Base-by-base conservation (phyloP, 2,113 vertebrate genomes). In the Dunckerocampus dactyliophorus region DNA sequence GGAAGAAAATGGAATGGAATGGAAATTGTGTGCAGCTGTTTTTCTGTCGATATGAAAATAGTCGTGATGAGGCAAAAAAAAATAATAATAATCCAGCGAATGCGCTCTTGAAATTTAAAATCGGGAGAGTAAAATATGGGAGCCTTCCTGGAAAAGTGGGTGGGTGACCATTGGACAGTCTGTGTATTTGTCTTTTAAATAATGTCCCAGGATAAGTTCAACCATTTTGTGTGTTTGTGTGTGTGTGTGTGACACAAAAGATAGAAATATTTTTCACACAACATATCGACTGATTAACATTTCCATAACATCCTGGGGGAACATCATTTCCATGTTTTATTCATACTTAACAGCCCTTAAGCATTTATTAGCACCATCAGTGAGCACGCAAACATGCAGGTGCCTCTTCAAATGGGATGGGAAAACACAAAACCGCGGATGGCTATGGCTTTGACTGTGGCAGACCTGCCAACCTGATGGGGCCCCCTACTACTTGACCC, bases 251-350 rank as follows among this genome's bases (percentile, higher is more conserved):
- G 17, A n/a, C 17, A 47, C 16, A 28, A 17, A 19, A 37, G 59
- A 63, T 53, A 59, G 54, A 55, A 50, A 67, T 69, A 69, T 77
- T 73, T 76, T 74, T 73, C 71, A 77, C 65, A 64, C 76, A 50
- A 13, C 63, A 72, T 72, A 57, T 80, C 73, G 59, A 58, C 63
- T 81, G 76, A 84, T 87, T 74, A 71, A 62, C 74, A 84, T 84
- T 80, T 80, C 62, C 73, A 83, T 76, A 77, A 67, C 77, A 59
- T 76, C 82, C 77, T 52, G 11, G 59, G 63, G 71, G 72, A 22
- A 57, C 64, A 60, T 81, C 56, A 67, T 65, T 49, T 47, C 42
- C 50, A 83, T 86, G 74, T 74, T 74, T 87, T 85, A 86, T 88
- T 88, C 74, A 85, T 87, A 67, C 57, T 10, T 67, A 62, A 78